Conservation (phyloP, 2,113 vertebrate species). For the Lophius piscatorius region DNA sequence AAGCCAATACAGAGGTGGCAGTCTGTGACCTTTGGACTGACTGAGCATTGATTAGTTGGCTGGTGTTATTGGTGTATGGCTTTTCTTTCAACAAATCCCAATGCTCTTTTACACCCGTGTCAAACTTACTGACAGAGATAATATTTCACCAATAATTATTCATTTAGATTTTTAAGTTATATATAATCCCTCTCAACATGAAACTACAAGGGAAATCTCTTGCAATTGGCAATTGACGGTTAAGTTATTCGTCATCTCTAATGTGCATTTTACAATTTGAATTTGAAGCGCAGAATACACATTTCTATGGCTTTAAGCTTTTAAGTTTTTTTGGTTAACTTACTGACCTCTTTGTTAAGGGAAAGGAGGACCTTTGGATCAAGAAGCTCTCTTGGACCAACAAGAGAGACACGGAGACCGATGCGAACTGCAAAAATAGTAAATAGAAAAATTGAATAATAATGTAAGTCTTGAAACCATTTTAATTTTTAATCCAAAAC, state of each 20-base stretch:
- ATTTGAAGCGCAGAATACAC: not conserved
- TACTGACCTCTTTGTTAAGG: slow-evolving; percentile 51
- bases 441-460: no score
- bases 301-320: not conserved
- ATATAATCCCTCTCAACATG: not conserved
- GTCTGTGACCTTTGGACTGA: slow-evolving; percentile 65
- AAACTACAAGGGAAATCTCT: no score
- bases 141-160: not conserved
- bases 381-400: slow-evolving; percentile 32
- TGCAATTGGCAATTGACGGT: no score
- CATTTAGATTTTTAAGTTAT: not conserved
- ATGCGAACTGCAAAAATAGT: slow-evolving; percentile 51
- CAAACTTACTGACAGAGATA: not conserved
- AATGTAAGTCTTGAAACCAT: no score
- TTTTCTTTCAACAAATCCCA: slow-evolving; percentile 1
- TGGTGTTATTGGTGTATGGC: slow-evolving; percentile 16
- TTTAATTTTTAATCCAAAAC: not conserved
- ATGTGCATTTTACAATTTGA: not conserved
- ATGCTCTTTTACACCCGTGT: not conserved
- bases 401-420: slow-evolving; percentile 40
- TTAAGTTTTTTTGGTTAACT: not conserved
- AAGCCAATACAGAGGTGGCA: slow-evolving; percentile 27
- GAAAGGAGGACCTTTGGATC: slow-evolving; percentile 32
- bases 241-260: not conserved
- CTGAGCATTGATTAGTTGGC: slow-evolving; percentile 38